A percentile compares a stretch with the other conserved stretches of the same genome.
phyloP scores from a whole-genome alignment of 2,797 vertebrate species.

The Lacerta viridis region DNA sequence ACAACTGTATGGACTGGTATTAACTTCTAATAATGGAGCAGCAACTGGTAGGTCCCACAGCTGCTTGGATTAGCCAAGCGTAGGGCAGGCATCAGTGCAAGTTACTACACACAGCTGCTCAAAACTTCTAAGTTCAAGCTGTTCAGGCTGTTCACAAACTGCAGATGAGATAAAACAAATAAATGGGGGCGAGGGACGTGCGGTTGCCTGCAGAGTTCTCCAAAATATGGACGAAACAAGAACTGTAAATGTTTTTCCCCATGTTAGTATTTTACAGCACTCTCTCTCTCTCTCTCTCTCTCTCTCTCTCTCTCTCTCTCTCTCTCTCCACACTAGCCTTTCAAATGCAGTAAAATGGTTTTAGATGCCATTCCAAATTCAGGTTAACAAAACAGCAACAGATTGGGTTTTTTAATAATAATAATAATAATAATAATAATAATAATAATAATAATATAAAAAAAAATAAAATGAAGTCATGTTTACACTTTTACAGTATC shows the following conservation, averaged over 20 bases:
- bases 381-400: slow-evolving; percentile 18
- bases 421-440: too few species aligned
- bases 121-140: background rate
- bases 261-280: background rate
- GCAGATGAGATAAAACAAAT: background rate
- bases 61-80: background rate
- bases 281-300: background rate
- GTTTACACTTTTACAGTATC: background rate
- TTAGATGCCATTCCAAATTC: slow-evolving; percentile 28
- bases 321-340: slow-evolving; percentile 36
- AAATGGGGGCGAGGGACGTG: background rate
- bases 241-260: background rate
- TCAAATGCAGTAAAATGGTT: slow-evolving; percentile 43
- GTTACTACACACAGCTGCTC: background rate
- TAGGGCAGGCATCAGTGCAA: background rate
- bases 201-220: background rate
- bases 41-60: too few species aligned
- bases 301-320: background rate
- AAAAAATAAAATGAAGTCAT: background rate
- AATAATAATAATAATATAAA: too few species aligned
- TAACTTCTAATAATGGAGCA: background rate
- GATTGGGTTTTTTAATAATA: background rate
- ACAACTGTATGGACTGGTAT: background rate
- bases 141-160: background rate
- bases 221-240: background rate